Evolutionary conservation across 2,888 invertebrate genomes (phyloP).

Genomic region (Archaeoteleia sp.): DNA sequence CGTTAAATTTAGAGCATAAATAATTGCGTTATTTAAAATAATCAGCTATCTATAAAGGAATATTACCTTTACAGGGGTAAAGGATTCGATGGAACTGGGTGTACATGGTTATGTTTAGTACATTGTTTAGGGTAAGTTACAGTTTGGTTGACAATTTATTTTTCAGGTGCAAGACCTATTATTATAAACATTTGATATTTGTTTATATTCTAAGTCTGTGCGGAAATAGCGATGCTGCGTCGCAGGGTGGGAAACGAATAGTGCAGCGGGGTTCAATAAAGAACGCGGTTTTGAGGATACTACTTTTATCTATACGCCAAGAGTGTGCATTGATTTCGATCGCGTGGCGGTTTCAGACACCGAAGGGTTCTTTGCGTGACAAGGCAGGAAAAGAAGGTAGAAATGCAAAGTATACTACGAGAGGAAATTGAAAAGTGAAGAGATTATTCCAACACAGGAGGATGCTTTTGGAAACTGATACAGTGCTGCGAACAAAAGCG

Average conservation of each 20-base stretch:
- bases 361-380: conserved; percentile 60
- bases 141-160: too few species aligned
- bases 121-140: too few species aligned
- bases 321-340: conserved; percentile 53
- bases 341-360: conserved; percentile 62
- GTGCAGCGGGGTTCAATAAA: conserved; percentile 45
- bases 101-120: too few species aligned
- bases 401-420: conserved; percentile 50
- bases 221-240: conserved; percentile 12
- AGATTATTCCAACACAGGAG: conserved; percentile 45
- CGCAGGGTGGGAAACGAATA: conserved; percentile 19
- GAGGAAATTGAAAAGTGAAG: conserved; percentile 54
- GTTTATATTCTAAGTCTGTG: too few species aligned
- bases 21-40: too few species aligned
- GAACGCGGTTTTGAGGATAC: conserved; percentile 44
- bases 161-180: too few species aligned
- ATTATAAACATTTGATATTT: too few species aligned
- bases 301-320: conserved; percentile 45
- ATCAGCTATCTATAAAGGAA: too few species aligned
- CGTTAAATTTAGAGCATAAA: too few species aligned
- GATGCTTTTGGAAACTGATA: conserved; percentile 43
- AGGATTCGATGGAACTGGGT: too few species aligned
- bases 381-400: conserved; percentile 50
- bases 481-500: conserved; percentile 40
- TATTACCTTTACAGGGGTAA: too few species aligned